phyloP scores from a whole-genome alignment of 2,797 vertebrate genomes.

The Pelobates cultripes region DNA sequence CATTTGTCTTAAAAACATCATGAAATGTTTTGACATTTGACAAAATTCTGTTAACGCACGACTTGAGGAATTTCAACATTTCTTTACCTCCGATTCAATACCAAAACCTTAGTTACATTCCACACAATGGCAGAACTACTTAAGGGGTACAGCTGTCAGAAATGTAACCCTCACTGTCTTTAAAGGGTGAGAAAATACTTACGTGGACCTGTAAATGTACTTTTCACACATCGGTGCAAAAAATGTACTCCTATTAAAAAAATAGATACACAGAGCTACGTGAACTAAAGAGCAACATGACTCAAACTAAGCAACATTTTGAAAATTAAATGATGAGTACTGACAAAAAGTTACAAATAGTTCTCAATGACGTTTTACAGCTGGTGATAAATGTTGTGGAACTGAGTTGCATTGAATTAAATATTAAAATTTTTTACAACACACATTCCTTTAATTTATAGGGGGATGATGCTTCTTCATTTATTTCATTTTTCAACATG shows the following conservation, averaged over 20 bases:
- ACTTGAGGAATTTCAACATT: constrained; percentile 1
- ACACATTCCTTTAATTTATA: too few relatives aligned
- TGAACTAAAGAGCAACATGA: too few relatives aligned
- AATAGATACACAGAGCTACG: background rate
- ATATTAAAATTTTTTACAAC: too few relatives aligned
- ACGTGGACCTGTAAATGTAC: background rate
- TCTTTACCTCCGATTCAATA: background rate
- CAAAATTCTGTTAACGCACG: background rate
- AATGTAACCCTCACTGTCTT: background rate
- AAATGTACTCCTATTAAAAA: background rate
- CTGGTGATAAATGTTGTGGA: background rate
- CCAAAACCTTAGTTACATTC: background rate
- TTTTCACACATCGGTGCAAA: background rate
- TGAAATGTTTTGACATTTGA: constrained; percentile 1
- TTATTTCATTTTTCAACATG: too few relatives aligned
- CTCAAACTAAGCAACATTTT: too few relatives aligned
- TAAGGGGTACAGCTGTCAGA: background rate
- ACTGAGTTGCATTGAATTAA: background rate
- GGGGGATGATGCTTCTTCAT: too few relatives aligned
- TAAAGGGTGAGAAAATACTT: background rate
- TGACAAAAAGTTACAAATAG: background rate
- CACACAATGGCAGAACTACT: background rate
- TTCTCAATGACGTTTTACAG: background rate
- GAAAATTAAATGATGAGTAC: background rate
- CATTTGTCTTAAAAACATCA: background rate